Conservation (phyloP, 2,888 invertebrate genomes). For the Nephrotoma appendiculata region DNA sequence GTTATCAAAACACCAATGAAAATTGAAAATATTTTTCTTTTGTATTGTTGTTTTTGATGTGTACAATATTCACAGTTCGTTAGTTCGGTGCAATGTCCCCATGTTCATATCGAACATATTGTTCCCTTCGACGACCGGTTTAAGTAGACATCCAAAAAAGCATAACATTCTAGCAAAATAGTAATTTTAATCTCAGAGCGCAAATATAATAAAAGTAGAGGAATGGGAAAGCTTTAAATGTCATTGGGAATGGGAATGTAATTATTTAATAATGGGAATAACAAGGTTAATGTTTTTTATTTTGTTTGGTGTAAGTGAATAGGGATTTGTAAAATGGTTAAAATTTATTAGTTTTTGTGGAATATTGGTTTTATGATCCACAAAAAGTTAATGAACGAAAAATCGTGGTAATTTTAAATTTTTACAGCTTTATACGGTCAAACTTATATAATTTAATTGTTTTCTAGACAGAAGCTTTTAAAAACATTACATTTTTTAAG, state of each 20-base stretch:
- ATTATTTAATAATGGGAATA: background rate
- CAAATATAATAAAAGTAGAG: background rate
- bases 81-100: background rate
- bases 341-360: too few species aligned
- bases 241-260: background rate
- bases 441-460: too few species aligned
- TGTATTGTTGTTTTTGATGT: background rate
- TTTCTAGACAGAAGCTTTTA: too few species aligned
- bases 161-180: background rate
- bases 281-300: background rate
- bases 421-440: too few species aligned
- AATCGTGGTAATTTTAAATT: too few species aligned
- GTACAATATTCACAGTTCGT: background rate
- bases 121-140: background rate
- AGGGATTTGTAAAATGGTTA: background rate
- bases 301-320: background rate
- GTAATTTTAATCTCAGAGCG: background rate
- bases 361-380: too few species aligned
- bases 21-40: background rate
- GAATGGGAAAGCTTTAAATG: background rate
- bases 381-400: too few species aligned
- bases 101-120: background rate
- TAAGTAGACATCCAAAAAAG: background rate
- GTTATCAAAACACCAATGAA: background rate
- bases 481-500: too few species aligned